Conservation (phyloP, 2,888 invertebrate genomes). For the Aporophyla lueneburgensis region DNA sequence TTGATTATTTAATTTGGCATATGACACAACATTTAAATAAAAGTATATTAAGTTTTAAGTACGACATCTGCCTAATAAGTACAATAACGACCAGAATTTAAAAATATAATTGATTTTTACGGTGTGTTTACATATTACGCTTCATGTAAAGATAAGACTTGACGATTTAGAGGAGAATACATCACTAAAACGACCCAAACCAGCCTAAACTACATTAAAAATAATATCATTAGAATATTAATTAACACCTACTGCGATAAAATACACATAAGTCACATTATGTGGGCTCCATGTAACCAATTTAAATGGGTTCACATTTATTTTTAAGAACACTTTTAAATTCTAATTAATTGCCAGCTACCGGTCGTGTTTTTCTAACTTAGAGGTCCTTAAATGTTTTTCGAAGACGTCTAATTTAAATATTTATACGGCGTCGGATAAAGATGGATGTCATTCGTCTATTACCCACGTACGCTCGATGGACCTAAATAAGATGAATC, state of each 20-base stretch:
- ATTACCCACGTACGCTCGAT: conserved; percentile 81
- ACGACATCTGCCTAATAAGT: background rate
- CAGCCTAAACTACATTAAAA: conserved; percentile 29
- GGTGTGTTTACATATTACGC: conserved; percentile 37
- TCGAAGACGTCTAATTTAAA: conserved; percentile 70
- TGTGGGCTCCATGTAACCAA: conserved; percentile 46
- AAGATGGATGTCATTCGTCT: conserved; percentile 83
- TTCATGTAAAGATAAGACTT: conserved; percentile 45
- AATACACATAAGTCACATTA: conserved; percentile 63
- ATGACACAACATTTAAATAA: background rate
- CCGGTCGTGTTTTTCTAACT: conserved; percentile 58
- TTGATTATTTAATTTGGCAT: background rate
- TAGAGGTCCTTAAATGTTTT: conserved; percentile 63
- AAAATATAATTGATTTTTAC: conserved; percentile 31
- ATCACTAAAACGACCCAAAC: conserved; percentile 21
- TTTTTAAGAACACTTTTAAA: conserved; percentile 64
- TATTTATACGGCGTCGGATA: conserved; percentile 77
- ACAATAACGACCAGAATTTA: conserved; percentile 11
- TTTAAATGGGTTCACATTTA: conserved; percentile 63
- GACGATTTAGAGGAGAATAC: conserved; percentile 25
- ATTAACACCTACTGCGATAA: conserved; percentile 65
- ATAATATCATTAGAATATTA: conserved; percentile 58
- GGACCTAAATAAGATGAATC: conserved; percentile 88
- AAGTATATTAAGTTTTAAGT: background rate
- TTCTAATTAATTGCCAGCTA: conserved; percentile 66